phyloP scores from a whole-genome alignment of 2,113 vertebrate species.

The Heteronetta atricapilla region DNA sequence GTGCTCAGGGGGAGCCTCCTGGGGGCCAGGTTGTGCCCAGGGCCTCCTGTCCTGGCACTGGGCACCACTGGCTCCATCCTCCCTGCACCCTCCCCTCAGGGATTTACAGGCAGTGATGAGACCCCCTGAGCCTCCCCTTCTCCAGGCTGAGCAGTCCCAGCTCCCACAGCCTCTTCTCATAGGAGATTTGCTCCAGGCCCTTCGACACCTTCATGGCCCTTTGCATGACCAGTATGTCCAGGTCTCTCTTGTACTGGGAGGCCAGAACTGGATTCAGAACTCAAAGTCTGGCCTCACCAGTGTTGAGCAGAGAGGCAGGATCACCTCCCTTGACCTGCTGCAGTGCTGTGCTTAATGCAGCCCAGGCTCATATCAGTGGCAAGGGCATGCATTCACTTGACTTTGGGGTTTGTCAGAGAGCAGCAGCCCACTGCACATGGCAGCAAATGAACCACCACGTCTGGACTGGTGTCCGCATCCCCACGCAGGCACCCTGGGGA shows the following conservation, averaged over 20 bases:
- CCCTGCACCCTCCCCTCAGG: neutral
- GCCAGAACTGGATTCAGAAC: neutral
- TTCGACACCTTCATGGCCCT: neutral
- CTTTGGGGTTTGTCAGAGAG: neutral
- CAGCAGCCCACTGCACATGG: neutral
- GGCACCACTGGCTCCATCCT: neutral
- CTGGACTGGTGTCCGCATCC: neutral
- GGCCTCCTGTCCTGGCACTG: neutral
- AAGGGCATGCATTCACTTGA: neutral
- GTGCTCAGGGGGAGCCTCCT: neutral
- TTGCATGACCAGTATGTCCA: neutral
- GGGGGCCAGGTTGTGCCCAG: neutral
- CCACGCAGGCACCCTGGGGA: fast-evolving
- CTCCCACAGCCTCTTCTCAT: too few relatives aligned
- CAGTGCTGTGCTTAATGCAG: neutral
- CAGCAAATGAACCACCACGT: neutral
- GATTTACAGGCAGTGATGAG: neutral
- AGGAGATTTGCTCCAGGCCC: neutral
- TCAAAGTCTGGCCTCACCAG: neutral
- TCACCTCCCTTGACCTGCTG: neutral
- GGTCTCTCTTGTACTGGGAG: too few relatives aligned
- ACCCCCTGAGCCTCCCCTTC: too few relatives aligned
- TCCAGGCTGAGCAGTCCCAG: neutral
- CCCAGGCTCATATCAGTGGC: neutral
- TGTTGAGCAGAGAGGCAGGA: neutral